Conservation (phyloP, 2,888 invertebrate species). For the Tetranychus truncatus region DNA sequence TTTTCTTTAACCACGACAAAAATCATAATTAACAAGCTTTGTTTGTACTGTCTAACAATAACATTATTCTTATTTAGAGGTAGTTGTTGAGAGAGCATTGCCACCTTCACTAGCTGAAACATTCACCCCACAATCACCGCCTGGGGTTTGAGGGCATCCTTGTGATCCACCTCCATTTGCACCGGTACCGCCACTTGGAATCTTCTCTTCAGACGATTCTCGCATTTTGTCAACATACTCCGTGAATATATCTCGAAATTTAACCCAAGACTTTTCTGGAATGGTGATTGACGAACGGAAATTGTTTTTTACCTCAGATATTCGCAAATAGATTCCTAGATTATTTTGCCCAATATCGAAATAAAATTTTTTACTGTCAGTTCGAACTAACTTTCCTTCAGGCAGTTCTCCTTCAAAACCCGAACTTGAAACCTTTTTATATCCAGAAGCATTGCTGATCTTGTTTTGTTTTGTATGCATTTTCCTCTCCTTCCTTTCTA, state of each 20-base stretch:
- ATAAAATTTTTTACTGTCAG: slow-evolving; percentile 99
- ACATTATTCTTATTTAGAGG: background rate
- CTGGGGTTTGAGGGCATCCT: slow-evolving; percentile 3
- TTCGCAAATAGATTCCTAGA: slow-evolving; percentile 95
- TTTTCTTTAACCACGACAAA: too few relatives aligned
- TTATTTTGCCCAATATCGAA: slow-evolving; percentile 99
- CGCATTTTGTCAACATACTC: slow-evolving; percentile 94
- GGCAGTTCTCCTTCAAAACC: slow-evolving; percentile 47
- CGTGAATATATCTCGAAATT: slow-evolving; percentile 88
- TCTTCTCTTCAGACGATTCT: slow-evolving; percentile 28
- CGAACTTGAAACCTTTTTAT: background rate
- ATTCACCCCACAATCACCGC: background rate
- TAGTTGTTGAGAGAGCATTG: background rate
- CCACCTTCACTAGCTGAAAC: background rate
- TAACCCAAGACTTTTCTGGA: slow-evolving; percentile 94
- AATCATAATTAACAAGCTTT: too few relatives aligned
- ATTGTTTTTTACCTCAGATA: slow-evolving; percentile 96
- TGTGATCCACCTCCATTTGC: slow-evolving; percentile 12
- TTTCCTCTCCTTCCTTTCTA: too few relatives aligned
- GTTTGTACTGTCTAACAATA: background rate
- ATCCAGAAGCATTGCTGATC: too few relatives aligned
- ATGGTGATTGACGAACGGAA: slow-evolving; percentile 97
- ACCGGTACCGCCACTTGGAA: background rate
- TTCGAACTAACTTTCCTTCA: slow-evolving; percentile 67
- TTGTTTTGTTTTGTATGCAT: too few relatives aligned